Evolutionary conservation across 2,888 invertebrate species (phyloP).

Genomic region (Prenolepis imparis): DNA sequence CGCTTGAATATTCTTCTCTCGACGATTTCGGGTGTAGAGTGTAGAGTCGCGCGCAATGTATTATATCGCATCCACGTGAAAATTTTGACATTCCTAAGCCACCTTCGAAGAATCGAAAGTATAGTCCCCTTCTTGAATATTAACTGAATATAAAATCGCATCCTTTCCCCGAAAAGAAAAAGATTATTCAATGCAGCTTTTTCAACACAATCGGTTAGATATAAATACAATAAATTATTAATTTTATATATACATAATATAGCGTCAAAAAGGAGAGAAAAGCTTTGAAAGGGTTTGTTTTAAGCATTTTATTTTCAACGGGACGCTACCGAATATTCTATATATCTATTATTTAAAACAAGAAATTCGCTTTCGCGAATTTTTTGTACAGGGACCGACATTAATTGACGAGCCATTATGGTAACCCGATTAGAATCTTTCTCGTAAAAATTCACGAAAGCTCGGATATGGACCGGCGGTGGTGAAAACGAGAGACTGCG

Average conservation of each 20-base stretch:
- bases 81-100: conserved; percentile 40
- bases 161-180: background rate
- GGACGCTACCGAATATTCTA: background rate
- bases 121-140: conserved; percentile 22
- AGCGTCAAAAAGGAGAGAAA: background rate
- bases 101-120: conserved; percentile 1
- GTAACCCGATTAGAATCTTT: conserved; percentile 72
- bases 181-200: background rate
- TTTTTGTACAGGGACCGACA: conserved; percentile 45
- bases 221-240: no score
- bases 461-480: conserved; percentile 43
- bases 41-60: conserved; percentile 11
- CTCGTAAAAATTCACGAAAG: conserved; percentile 64
- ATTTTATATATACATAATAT: background rate
- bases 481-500: conserved; percentile 38
- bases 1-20: conserved; percentile 42
- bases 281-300: background rate
- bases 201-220: background rate
- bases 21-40: background rate
- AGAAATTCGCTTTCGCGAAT: conserved; percentile 52
- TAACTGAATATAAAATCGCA: conserved; percentile 42
- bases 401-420: conserved; percentile 72
- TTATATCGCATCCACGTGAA: conserved; percentile 29
- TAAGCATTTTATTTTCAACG: background rate
- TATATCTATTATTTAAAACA: conserved; percentile 22